phyloP scores from a whole-genome alignment of 2,113 vertebrate species.

The Gymnobelideus leadbeateri region DNA sequence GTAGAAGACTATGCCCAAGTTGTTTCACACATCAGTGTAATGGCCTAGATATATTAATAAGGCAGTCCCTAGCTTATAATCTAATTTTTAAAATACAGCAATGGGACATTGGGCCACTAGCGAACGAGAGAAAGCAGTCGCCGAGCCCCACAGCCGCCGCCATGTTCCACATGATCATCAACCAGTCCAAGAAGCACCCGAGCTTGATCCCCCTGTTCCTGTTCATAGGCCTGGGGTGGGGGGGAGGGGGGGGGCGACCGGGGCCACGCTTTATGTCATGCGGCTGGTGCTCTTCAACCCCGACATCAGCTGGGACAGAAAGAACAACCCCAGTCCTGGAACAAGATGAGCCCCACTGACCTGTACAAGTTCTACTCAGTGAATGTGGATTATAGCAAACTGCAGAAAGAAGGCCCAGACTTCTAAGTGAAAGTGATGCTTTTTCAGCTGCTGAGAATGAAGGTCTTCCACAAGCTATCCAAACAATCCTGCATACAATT shows the following conservation, averaged over 20 bases:
- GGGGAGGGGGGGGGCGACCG: conserved; percentile 87
- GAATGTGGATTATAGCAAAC: no score
- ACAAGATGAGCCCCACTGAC: conserved; percentile 89
- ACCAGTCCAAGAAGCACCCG: conserved; percentile 83
- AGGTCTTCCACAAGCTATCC: no score
- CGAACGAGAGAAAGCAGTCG: neutral
- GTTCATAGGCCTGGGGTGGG: conserved; percentile 94
- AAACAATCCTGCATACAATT: no score
- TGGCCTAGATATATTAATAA: neutral
- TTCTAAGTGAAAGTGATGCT: no score
- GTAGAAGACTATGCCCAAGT: neutral
- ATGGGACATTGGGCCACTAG: conserved; percentile 47
- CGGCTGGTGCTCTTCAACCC: conserved; percentile 92
- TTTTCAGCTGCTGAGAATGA: no score
- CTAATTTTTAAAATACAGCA: neutral
- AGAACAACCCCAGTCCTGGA: conserved; percentile 98
- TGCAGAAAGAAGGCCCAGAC: no score
- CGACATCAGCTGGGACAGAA: conserved; percentile 95
- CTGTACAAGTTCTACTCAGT: no score
- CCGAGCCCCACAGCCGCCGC: neutral
- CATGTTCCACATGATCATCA: conserved; percentile 81
- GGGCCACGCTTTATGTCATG: conserved; percentile 88
- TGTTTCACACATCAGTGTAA: neutral
- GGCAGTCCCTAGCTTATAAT: neutral
- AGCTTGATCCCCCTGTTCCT: conserved; percentile 92